phyloP scores from a whole-genome alignment of 1,140 invertebrate species.

The Drosophila pectinifera region DNA sequence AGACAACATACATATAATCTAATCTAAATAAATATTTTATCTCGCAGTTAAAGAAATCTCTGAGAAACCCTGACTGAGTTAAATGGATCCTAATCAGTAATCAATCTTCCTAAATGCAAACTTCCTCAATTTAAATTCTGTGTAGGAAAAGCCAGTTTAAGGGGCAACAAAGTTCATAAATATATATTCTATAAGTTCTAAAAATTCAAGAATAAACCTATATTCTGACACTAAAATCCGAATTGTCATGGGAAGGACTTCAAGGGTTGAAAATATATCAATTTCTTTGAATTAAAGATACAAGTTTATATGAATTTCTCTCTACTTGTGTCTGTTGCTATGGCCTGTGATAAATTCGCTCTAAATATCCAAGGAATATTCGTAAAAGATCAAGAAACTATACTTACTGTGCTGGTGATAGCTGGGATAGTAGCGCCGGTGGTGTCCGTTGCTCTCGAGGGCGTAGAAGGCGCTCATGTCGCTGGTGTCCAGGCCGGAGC shows the following conservation, averaged over 20 bases:
- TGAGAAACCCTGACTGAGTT: background rate
- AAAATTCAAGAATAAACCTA: background rate
- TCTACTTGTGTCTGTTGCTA: too few species aligned
- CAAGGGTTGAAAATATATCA: too few species aligned
- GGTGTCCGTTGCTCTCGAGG: slow-evolving; percentile 82
- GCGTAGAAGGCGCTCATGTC: slow-evolving; percentile 85
- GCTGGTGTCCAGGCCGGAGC: slow-evolving; percentile 77
- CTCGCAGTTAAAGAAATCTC: background rate
- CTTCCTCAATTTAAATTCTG: background rate
- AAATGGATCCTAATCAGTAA: background rate
- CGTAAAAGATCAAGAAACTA: background rate
- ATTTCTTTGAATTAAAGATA: too few species aligned
- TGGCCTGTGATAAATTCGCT: background rate
- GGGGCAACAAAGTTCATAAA: too few species aligned
- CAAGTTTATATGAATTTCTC: too few species aligned
- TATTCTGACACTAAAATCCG: too few species aligned
- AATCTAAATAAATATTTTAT: too few species aligned
- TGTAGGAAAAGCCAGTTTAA: background rate
- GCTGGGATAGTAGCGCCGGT: slow-evolving; percentile 83
- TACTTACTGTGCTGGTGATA: slow-evolving; percentile 85
- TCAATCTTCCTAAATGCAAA: background rate
- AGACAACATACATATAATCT: too few species aligned
- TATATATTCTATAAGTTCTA: background rate
- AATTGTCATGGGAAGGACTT: too few species aligned
- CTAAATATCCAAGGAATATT: background rate